Evolutionary conservation across 2,888 invertebrate genomes (phyloP).

Genomic region (Peribatodes rhomboidaria): DNA sequence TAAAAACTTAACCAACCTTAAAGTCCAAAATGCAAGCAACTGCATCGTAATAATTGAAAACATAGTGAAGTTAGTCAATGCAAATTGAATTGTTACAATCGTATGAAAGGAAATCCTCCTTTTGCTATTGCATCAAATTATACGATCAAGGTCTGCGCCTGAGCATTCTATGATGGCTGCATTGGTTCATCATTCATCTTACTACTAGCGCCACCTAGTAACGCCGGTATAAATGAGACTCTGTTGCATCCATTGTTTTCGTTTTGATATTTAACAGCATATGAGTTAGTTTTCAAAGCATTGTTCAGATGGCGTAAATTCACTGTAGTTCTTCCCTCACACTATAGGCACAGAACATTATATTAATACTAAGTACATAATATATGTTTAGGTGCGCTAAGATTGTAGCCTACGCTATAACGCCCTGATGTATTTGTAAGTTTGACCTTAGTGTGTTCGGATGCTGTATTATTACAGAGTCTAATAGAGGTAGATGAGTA

Average conservation of each 20-base stretch:
- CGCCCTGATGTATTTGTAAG: not conserved
- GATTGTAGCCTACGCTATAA: conserved; percentile 5
- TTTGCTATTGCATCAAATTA: conserved; percentile 20
- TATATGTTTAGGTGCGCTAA: conserved; percentile 8
- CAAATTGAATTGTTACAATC: conserved; percentile 16
- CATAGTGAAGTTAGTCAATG: conserved; percentile 10
- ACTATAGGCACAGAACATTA: not conserved
- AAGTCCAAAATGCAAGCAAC: not conserved
- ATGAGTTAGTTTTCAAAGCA: conserved; percentile 20
- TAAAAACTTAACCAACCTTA: not conserved
- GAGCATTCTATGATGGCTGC: conserved; percentile 1
- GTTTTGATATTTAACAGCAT: not conserved
- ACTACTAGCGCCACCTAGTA: conserved; percentile 34
- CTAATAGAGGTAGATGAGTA: not conserved
- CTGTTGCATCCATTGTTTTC: not conserved
- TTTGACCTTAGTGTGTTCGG: conserved; percentile 29
- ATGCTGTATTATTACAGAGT: not conserved
- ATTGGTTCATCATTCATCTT: not conserved
- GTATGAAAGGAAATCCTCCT: conserved; percentile 18
- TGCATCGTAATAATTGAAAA: not conserved
- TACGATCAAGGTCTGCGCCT: conserved; percentile 25
- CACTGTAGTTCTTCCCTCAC: not conserved
- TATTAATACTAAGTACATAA: conserved; percentile 6
- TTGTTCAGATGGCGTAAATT: conserved; percentile 39
- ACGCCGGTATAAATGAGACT: not conserved